A percentile compares a stretch with the other conserved stretches of the same genome.
These are phyloP conservation scores for Ceramica pisi DNA, from an alignment of 2,888 invertebrate genomes.

Conservation along the genomic window DNA sequence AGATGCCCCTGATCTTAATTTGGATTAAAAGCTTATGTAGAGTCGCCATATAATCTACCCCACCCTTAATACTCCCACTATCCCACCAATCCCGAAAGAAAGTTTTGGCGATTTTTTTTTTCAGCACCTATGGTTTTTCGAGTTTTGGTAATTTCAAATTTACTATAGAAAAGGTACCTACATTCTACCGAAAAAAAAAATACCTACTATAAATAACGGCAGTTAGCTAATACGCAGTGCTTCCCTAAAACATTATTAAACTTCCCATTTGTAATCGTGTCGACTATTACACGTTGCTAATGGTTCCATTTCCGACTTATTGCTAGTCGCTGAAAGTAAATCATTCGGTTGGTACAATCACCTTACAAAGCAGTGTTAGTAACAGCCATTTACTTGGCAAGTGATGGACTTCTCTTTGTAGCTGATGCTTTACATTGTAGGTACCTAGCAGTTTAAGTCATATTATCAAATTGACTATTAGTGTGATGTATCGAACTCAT, in stretches of 20 bases:
- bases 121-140: too few species aligned
- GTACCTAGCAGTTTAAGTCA: constrained; percentile 18
- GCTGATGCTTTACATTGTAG: constrained; percentile 8
- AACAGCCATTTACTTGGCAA: constrained; percentile 21
- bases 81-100: too few species aligned
- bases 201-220: too few species aligned
- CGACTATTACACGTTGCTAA: constrained; percentile 33
- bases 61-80: too few species aligned
- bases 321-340: constrained; percentile 17
- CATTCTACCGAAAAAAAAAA: too few species aligned
- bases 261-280: constrained; percentile 19
- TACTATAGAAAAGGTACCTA: too few species aligned
- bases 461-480: constrained; percentile 26
- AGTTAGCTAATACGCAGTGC: too few species aligned
- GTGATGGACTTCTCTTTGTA: constrained; percentile 8
- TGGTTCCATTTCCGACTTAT: constrained; percentile 39
- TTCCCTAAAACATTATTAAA: constrained; percentile 8
- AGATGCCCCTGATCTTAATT: too few species aligned
- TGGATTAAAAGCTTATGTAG: too few species aligned
- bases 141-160: too few species aligned
- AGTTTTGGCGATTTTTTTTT: too few species aligned
- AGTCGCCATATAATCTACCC: too few species aligned
- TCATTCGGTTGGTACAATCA: neutral
- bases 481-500: constrained; percentile 31
- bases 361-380: constrained; percentile 21